Conservation (phyloP, 2,113 vertebrate species). For the Macrotis lagotis region DNA sequence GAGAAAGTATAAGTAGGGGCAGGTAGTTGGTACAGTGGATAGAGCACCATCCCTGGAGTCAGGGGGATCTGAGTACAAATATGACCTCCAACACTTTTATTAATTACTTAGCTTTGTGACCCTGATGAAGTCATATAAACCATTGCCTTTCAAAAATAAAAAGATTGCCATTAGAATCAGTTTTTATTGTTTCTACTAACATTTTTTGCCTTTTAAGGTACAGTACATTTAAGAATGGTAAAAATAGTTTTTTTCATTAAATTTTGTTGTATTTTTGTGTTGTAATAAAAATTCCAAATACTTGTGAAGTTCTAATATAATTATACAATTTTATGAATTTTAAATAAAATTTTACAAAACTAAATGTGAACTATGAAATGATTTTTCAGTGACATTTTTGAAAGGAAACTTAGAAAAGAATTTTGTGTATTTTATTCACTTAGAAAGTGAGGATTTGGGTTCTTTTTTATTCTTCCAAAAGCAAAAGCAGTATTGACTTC, state of each 20-base stretch:
- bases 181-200: not conserved
- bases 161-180: not conserved
- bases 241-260: not conserved
- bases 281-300: not conserved
- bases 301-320: not conserved
- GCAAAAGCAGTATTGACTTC: not conserved
- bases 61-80: too few species aligned
- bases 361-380: constrained; percentile 31
- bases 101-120: too few species aligned
- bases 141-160: too few species aligned
- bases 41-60: too few species aligned
- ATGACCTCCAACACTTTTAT: too few species aligned
- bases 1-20: not conserved
- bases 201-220: not conserved
- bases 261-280: constrained; percentile 13
- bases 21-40: too few species aligned
- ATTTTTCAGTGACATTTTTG: constrained; percentile 15
- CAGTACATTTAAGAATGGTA: not conserved
- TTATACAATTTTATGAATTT: constrained; percentile 10
- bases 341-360: not conserved
- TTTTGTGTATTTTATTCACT: constrained; percentile 26
- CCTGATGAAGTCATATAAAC: too few species aligned
- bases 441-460: not conserved
- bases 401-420: constrained; percentile 6
- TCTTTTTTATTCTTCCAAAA: not conserved